Base-by-base conservation (phyloP, 2,797 vertebrate genomes). In the Acropternis orthonyx region DNA sequence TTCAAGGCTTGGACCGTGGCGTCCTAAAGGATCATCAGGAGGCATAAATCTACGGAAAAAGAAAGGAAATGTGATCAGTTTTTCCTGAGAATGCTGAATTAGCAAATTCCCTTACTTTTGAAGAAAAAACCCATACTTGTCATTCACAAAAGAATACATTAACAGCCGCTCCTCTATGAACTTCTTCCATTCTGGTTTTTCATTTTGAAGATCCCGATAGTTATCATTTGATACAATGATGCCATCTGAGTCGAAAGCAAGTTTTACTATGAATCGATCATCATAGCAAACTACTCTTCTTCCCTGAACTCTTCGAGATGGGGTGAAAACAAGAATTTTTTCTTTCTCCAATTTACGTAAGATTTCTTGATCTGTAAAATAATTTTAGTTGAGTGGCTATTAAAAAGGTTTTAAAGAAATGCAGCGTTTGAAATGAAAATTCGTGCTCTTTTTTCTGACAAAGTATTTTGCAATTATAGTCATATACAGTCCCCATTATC, bases 131-230 rank as follows among this genome's bases (percentile, higher is more conserved):
- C 30, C 99, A 66, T 98, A 99, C 99, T 99, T 99, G 98, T 99
- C 99, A 96, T 99, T 99, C 97, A 99, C 99, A 98, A 99, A 99
- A 78, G 99, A 99, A 98, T 99, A 99, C 99, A 99, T 99, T 34
- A 99, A 98, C 88, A 99, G 99, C 39, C 99, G 98, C 95, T 99
- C 99, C 92, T 99, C 99, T 80, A 99, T 99, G 97, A 99, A 99
- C 97, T 99, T 99, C 98, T 99, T 99, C 99, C 99, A 99, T 91
- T 99, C 99, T 22, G 99, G 99, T 94, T 99, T 99, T 97, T 99
- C 99, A 16, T 99, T 99, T 96, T 99, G 99, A 96, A 99, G 98
- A 97, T 99, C 99, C 78, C 99, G 97, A 96, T 99, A 99, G 98
- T 99, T 99, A 97, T 99, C 99, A 51, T 99, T 99, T 59, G 99